Base-by-base conservation (phyloP, 2,113 vertebrate species). In the Aphelocoma coerulescens region DNA sequence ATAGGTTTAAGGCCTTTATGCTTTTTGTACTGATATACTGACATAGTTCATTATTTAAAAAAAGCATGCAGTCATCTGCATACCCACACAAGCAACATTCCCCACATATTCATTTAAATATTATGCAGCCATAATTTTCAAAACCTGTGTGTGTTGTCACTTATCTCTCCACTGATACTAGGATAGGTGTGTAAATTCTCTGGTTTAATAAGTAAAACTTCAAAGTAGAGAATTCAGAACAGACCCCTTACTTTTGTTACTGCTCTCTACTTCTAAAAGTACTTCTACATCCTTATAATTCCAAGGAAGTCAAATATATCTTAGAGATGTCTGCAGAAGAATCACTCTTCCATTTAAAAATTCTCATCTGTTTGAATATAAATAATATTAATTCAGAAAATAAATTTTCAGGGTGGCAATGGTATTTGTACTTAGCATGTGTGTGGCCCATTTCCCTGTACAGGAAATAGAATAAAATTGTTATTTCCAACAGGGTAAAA, bases 101-200 rank as follows among this genome's bases (percentile, higher is more conserved):
- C 44, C 28, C 28, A 78, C 2, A 33, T 27, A 77, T 32, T 65
- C 2, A 26, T 87, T 85, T 54, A 58, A 57, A 24, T 69, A 73
- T 39, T 69, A 10, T 44, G 11, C 9, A 61, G 11, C 8, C 33
- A 49, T 27, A 35, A 57, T 46, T 77, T 93, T 81, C 35, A 66
- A 65, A 91, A 81, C 5, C 4, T 35, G 12, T 27, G 6, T 19
- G 46, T 62, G 23, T 67, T 68, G 7, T 58, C 3, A 4, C 23
- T 63, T 69, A 35, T 35, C 14, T 85, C 21, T 76, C 13, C 39
- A 27, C 18, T 75, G 27, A 43, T 52, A 30, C 4, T 18, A 17
- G 8, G 5, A 46, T 4, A 68, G 3, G 6, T 1, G 0, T 1
- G 5, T 37, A 79, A 63, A 75, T 51, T 65, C 6, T 35, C 43